Conservation (phyloP, 92 coral and sea anemone genomes). For the Anthopleura xanthogrammica region DNA sequence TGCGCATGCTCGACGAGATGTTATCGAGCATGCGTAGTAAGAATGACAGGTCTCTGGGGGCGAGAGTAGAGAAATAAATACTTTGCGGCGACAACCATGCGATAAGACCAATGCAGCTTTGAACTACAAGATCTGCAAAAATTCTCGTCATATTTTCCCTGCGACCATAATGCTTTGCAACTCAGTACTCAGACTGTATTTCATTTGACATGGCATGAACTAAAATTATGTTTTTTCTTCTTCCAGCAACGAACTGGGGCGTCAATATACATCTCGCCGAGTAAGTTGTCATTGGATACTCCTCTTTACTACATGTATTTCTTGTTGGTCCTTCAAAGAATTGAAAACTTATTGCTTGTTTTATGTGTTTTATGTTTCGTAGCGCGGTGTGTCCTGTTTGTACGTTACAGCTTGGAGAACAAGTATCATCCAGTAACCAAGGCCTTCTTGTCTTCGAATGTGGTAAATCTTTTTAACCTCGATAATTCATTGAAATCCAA, state of each 20-base stretch:
- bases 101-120: background rate
- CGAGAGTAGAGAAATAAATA: background rate
- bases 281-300: constrained; percentile 41
- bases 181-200: background rate
- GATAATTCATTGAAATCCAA: background rate
- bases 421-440: constrained; percentile 76
- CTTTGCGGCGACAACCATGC: background rate
- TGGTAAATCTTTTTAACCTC: constrained; percentile 33
- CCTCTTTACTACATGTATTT: background rate
- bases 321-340: too few species aligned
- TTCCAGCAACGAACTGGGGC: constrained; percentile 85
- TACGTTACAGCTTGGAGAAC: constrained; percentile 76
- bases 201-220: background rate
- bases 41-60: too few species aligned
- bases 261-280: constrained; percentile 72
- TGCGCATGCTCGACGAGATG: too few species aligned
- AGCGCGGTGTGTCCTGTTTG: constrained; percentile 86
- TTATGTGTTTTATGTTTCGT: background rate
- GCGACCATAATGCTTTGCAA: background rate
- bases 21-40: too few species aligned
- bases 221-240: background rate
- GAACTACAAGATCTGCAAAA: too few species aligned
- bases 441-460: constrained; percentile 87
- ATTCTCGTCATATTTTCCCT: background rate
- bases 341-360: background rate